Conservation (phyloP, 2,797 vertebrate genomes). For the Fringilla coelebs region DNA sequence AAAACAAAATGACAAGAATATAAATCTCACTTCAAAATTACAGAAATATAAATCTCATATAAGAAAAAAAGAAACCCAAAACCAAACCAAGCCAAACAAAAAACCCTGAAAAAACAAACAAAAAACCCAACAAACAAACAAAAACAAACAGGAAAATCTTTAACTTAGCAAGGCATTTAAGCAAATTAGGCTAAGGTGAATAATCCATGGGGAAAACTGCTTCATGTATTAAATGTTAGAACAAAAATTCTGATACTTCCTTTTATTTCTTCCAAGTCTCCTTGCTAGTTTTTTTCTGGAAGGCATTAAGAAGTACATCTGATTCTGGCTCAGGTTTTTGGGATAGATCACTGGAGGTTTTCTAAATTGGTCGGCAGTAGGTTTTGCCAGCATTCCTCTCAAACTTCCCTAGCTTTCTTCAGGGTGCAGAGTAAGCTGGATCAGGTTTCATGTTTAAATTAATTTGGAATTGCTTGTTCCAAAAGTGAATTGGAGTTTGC, state of each 20-base stretch:
- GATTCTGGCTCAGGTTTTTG: neutral
- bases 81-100: neutral
- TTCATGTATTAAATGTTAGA: neutral
- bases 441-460: conserved; percentile 47
- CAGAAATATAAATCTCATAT: neutral
- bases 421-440: conserved; percentile 23
- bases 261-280: neutral
- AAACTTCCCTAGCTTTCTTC: conserved; percentile 27
- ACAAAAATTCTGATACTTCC: neutral
- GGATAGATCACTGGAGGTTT: conserved; percentile 19
- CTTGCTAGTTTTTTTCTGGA: neutral
- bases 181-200: neutral
- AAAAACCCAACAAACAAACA: neutral
- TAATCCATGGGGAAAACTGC: neutral
- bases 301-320: neutral
- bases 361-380: conserved; percentile 16
- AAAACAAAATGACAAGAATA: neutral
- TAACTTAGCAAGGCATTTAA: neutral
- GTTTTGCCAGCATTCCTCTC: conserved; percentile 41
- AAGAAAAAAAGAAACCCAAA: neutral
- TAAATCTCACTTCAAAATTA: neutral
- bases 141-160: neutral
- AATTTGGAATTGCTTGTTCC: conserved; percentile 44
- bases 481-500: neutral
- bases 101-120: neutral